Evolutionary conservation across 2,888 invertebrate species (phyloP).

Genomic region (Apodemia hepburni): DNA sequence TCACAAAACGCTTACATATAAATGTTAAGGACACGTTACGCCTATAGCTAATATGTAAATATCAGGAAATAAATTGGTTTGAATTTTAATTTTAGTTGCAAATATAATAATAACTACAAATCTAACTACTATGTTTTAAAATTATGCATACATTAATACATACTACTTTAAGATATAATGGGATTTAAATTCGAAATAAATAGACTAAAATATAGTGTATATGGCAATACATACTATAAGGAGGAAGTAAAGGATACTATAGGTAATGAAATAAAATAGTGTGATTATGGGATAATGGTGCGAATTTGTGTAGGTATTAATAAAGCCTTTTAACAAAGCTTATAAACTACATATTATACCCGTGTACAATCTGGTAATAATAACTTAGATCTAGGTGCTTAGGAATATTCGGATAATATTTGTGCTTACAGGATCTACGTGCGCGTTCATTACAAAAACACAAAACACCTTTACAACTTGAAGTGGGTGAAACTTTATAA

Average conservation of each 20-base stretch:
- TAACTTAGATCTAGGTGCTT: slow-evolving; percentile 28
- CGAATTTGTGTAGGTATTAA: slow-evolving; percentile 77
- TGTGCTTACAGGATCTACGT: slow-evolving; percentile 52
- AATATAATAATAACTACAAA: no score
- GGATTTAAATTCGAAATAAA: no score
- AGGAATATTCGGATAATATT: slow-evolving; percentile 27
- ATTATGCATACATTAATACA: no score
- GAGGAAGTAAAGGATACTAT: background rate
- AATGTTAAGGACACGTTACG: no score
- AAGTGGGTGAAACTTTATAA: slow-evolving; percentile 80
- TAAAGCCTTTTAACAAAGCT: slow-evolving; percentile 51
- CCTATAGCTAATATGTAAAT: no score
- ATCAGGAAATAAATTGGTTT: no score
- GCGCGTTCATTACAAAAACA: slow-evolving; percentile 60
- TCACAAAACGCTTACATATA: no score
- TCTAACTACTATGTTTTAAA: no score
- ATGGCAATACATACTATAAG: background rate
- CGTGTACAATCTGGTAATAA: slow-evolving; percentile 20
- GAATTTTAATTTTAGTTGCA: no score
- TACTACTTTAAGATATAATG: no score
- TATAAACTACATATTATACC: slow-evolving; percentile 15
- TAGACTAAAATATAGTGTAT: no score
- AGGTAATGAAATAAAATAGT: slow-evolving; percentile 11
- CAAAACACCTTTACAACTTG: slow-evolving; percentile 52
- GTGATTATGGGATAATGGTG: slow-evolving; percentile 40